Evolutionary conservation across 1,140 invertebrate genomes (phyloP).

Genomic region (Macrostomum lignano): DNA sequence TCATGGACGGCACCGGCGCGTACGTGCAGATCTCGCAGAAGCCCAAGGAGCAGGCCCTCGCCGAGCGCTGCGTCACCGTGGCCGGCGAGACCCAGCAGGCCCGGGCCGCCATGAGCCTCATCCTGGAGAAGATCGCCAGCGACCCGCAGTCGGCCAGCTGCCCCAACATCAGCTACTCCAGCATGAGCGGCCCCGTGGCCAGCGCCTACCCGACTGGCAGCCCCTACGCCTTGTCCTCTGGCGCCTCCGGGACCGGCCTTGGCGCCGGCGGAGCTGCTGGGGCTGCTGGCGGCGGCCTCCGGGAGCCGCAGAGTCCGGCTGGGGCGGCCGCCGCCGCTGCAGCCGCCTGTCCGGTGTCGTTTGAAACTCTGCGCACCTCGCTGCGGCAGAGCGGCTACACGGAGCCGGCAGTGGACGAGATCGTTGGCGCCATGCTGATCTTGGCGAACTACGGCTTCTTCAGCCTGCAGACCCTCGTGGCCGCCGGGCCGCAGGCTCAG

Average conservation of each 20-base stretch:
- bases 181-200: conserved; percentile 67
- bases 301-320: too few relatives aligned
- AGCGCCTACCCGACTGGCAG: conserved; percentile 85
- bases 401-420: conserved; percentile 57
- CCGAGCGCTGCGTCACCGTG: conserved; percentile 82
- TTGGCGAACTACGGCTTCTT: conserved; percentile 73
- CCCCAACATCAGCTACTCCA: conserved; percentile 75
- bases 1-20: conserved; percentile 80
- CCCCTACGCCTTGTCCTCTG: conserved; percentile 69
- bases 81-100: conserved; percentile 67
- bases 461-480: too few relatives aligned
- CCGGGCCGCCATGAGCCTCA: conserved; percentile 65
- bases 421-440: conserved; percentile 57
- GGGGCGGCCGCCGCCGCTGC: too few relatives aligned
- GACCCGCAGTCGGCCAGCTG: conserved; percentile 83
- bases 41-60: conserved; percentile 71
- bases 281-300: too few relatives aligned
- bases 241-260: too few relatives aligned
- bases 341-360: too few relatives aligned
- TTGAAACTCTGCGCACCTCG: conserved; percentile 36
- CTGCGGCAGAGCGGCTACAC: conserved; percentile 55
- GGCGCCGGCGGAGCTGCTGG: too few relatives aligned
- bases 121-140: conserved; percentile 79
- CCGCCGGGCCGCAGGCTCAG: too few relatives aligned
- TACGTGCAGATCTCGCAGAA: conserved; percentile 97